Base-by-base conservation (phyloP, 1,140 invertebrate genomes). In the Hestina assimilis region DNA sequence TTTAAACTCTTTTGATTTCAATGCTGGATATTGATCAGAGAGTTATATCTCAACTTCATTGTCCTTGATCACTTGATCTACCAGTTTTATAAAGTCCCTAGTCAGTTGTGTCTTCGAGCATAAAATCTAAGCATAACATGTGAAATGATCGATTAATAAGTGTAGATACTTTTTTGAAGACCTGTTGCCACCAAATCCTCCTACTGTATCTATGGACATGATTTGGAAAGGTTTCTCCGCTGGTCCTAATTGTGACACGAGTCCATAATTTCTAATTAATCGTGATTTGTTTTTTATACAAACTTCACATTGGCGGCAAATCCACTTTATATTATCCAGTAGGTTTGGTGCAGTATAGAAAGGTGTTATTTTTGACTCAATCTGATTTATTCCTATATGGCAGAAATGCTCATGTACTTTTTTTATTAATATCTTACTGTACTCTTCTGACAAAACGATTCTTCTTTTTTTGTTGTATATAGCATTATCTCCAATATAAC, bases 11-110 rank as follows among this genome's bases (percentile, higher is more conserved):
- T 59, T 59, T 53, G 60, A 69, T 26, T 66, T 70, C 31, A 72
- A 43, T 60, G 52, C 67, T 60, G 63, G 60, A 47, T 72, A 70
- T 62, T 70, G 60, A 58, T 72, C 60, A 12, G 60, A 54, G 8
- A 69, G 57, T 3, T 69, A 46, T 53, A 58, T 60, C 21, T 48
- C 54, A 29, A 70, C 33, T 56, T 53, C 26, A 45, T 63, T 43
- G 8, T 52, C 52, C 45, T 58, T 29, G 6, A 42, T 41, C 9
- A 63, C 40, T 48, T 63, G 40, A 5, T 63, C 23, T 28, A 67
- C 15, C 11, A 68, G 40, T 59, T 70, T 64, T 31, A 60, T 63
- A 50, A 56, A 62, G 46, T 72, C 57, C n/a, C 19, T 55, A 38
- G 68, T 26, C 20, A 57, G 55, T 57, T 69, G 69, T 24, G 58